Conservation (phyloP, 2,797 vertebrate genomes). For the Acomys russatus region DNA sequence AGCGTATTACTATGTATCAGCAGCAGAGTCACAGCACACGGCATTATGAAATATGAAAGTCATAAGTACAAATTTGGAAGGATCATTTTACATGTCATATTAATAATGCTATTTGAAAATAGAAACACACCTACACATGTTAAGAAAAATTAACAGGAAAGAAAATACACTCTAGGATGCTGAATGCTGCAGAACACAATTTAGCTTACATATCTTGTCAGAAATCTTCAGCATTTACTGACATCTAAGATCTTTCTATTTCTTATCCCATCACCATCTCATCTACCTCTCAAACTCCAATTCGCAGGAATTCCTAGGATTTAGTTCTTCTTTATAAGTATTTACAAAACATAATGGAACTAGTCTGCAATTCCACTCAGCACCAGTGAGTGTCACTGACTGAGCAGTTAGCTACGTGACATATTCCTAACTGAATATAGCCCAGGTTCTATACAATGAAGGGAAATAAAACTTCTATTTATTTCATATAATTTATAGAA, state of each 20-base stretch:
- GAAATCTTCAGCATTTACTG: conserved; percentile 60
- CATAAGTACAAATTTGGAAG: conserved; percentile 54
- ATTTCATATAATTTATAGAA: conserved; percentile 65
- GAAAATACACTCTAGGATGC: conserved; percentile 23
- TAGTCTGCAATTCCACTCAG: conserved; percentile 73
- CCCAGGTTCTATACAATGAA: conserved; percentile 66
- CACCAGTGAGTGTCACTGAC: conserved; percentile 81
- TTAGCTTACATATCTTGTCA: conserved; percentile 48
- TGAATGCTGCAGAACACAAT: conserved; percentile 54
- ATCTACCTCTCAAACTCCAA: conserved; percentile 61
- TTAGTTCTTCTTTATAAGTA: conserved; percentile 60
- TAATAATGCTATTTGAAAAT: conserved; percentile 59
- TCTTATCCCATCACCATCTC: conserved; percentile 2
- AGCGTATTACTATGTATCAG: conserved; percentile 8
- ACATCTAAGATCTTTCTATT: conserved; percentile 53
- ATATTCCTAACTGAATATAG: conserved; percentile 71
- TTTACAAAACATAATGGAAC: conserved; percentile 71
- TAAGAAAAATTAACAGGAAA: conserved; percentile 34
- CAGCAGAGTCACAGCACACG: conserved; percentile 42
- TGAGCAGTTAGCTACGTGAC: conserved; percentile 71
- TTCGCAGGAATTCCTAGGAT: conserved; percentile 59
- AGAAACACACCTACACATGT: not conserved
- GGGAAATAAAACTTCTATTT: conserved; percentile 51
- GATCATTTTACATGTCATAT: conserved; percentile 32
- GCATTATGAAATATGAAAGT: conserved; percentile 25